A percentile compares a stretch with the other conserved stretches of the same genome.
Evolutionary conservation across 2,888 invertebrate species (phyloP).

Genomic region (Acanthosepion lycidas): DNA sequence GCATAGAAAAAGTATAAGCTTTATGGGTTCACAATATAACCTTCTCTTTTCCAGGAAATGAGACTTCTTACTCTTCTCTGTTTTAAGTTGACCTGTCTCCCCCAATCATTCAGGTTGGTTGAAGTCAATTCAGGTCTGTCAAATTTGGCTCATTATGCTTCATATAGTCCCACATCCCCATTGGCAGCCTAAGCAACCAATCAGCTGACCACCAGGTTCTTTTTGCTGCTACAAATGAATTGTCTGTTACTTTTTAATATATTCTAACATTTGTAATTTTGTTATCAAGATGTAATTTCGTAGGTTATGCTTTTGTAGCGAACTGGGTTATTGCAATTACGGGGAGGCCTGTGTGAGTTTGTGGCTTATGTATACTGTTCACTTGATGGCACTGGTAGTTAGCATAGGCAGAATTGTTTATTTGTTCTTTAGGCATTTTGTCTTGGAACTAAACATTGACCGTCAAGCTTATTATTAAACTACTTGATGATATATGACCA

Average conservation of each 20-base stretch:
- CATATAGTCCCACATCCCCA: not conserved
- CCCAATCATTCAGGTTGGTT: not conserved
- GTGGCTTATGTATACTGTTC: not conserved
- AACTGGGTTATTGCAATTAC: not conserved
- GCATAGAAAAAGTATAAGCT: not conserved
- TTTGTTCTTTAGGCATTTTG: not conserved
- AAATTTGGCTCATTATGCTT: not conserved
- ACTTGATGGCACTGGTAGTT: slow-evolving; percentile 4
- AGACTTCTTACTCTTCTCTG: not conserved
- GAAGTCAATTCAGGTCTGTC: not conserved
- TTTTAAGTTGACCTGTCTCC: not conserved
- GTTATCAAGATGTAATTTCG: not conserved
- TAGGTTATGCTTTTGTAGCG: not conserved
- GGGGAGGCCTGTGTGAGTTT: not conserved
- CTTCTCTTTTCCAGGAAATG: not conserved
- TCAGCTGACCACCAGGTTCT: not conserved
- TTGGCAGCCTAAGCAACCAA: not conserved
- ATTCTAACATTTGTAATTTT: not conserved
- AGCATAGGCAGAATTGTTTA: not conserved
- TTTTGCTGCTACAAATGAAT: not conserved
- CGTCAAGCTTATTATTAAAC: not conserved
- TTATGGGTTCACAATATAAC: not conserved
- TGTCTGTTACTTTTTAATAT: not conserved
- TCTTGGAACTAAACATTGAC: not conserved
- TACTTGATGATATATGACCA: not conserved